phyloP scores from a whole-genome alignment of 2,113 vertebrate genomes.

The Lepus europaeus region DNA sequence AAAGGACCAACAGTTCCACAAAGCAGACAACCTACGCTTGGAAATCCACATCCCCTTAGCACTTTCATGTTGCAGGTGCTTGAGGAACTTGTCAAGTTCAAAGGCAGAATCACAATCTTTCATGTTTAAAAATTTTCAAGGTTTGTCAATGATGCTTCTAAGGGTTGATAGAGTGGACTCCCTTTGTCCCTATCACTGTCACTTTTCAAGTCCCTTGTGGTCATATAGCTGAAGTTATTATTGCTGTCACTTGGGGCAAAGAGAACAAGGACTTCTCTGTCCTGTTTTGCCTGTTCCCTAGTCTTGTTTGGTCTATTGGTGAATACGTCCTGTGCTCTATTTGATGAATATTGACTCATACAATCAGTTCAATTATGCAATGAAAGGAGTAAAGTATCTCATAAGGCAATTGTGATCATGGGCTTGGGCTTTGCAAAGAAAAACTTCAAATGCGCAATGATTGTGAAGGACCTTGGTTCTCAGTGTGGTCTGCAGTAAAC shows the following conservation, averaged over 20 bases:
- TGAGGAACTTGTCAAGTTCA: conserved; percentile 28
- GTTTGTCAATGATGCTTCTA: background rate
- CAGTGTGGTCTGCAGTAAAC: background rate
- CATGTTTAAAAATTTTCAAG: background rate
- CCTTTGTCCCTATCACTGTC: background rate
- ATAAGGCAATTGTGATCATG: background rate
- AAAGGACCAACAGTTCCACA: background rate
- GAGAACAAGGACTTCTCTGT: background rate
- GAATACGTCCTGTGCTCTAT: background rate
- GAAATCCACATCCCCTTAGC: background rate
- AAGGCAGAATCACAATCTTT: background rate
- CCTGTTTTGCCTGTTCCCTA: background rate
- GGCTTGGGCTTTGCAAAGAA: background rate
- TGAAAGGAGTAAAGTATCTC: background rate
- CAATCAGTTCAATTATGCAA: background rate
- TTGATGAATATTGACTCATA: background rate
- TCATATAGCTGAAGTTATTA: background rate
- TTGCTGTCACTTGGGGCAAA: background rate
- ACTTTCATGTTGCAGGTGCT: background rate
- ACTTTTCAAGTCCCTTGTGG: background rate
- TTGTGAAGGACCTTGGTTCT: background rate
- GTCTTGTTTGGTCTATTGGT: background rate
- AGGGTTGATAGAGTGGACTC: background rate
- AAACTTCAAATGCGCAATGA: background rate
- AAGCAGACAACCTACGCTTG: background rate